These are phyloP conservation scores for Ophraella communa DNA, from an alignment of 2,888 invertebrate species.

Conservation along the genomic window DNA sequence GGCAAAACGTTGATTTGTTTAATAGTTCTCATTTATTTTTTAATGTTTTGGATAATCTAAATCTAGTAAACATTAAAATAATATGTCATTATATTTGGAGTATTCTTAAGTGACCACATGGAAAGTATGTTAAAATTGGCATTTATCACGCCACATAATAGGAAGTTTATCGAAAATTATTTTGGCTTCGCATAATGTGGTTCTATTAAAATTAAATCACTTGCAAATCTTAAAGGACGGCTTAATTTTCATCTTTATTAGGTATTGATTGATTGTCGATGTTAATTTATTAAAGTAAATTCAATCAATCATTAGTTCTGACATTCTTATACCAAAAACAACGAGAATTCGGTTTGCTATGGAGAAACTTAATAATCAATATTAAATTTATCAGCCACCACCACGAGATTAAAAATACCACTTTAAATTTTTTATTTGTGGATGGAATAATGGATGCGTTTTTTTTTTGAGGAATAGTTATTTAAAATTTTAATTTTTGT, in stretches of 20 bases:
- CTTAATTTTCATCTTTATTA: constrained; percentile 19
- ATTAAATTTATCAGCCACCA: constrained; percentile 6
- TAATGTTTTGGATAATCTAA: no score
- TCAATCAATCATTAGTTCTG: constrained; percentile 21
- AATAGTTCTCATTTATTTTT: no score
- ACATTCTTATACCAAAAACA: constrained; percentile 18
- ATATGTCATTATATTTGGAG: background rate
- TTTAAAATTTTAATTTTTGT: no score
- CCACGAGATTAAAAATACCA: constrained; percentile 5
- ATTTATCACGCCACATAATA: background rate
- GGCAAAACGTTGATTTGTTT: no score
- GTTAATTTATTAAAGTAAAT: constrained; percentile 5
- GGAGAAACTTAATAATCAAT: constrained; percentile 8
- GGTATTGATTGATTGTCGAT: constrained; percentile 19
- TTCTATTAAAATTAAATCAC: constrained; percentile 1
- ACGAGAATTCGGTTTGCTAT: background rate
- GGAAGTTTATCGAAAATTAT: background rate
- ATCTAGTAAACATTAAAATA: no score
- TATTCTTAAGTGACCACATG: no score
- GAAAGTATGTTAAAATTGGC: no score
- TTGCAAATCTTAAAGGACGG: background rate
- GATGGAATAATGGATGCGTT: background rate
- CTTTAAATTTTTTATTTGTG: background rate
- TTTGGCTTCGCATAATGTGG: background rate
- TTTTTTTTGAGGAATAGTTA: background rate